These are phyloP conservation scores for Cygnus olor DNA, from an alignment of 2,797 vertebrate species.

Conservation along the genomic window DNA sequence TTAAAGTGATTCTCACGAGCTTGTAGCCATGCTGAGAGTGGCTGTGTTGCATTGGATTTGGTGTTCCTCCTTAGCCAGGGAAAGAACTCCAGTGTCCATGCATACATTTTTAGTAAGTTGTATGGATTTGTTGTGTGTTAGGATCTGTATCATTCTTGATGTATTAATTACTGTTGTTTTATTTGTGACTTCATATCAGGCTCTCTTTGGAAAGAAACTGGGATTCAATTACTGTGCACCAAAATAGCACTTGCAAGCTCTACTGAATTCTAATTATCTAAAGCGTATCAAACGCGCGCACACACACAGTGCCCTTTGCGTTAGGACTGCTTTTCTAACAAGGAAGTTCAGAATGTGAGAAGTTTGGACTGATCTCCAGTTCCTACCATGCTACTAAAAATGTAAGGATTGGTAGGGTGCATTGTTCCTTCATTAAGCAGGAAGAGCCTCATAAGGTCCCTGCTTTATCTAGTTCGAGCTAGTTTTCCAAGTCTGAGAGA, in stretches of 20 bases:
- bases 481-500: not conserved
- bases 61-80: not conserved
- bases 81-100: not conserved
- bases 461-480: not conserved
- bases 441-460: not conserved
- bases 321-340: not conserved
- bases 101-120: not conserved
- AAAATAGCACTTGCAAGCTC: constrained; percentile 24
- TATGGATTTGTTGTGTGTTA: not conserved
- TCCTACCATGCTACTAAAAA: not conserved
- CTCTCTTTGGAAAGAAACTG: not conserved
- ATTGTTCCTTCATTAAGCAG: not conserved
- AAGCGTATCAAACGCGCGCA: not conserved
- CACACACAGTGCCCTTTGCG: not conserved
- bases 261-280: not conserved
- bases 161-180: constrained; percentile 38
- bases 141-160: constrained; percentile 6
- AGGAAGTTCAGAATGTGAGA: not conserved
- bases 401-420: not conserved
- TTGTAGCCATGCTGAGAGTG: not conserved
- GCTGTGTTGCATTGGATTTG: not conserved
- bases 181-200: not conserved
- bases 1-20: not conserved
- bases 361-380: not conserved
- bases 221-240: constrained; percentile 6